These are phyloP conservation scores for Brachypodius melanocephalos DNA, from an alignment of 2,113 vertebrate species.

Conservation along the genomic window DNA sequence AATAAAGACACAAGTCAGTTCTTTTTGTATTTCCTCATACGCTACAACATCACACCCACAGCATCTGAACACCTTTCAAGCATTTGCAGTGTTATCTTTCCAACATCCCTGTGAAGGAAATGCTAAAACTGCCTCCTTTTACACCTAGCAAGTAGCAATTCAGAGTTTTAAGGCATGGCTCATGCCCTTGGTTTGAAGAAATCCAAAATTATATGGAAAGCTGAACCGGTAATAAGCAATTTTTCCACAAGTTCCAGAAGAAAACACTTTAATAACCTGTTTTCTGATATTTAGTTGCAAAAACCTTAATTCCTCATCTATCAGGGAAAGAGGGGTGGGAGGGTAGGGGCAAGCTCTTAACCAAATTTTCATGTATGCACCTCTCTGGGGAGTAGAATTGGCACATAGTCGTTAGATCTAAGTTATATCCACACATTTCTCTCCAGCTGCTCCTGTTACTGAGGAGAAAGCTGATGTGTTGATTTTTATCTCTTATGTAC, in stretches of 20 bases:
- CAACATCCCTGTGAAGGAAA: not conserved
- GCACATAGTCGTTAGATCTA: not conserved
- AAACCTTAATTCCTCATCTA: not conserved
- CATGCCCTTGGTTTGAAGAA: not conserved
- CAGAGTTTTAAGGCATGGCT: not conserved
- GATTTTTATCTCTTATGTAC: not conserved
- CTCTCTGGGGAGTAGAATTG: not conserved
- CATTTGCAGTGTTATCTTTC: not conserved
- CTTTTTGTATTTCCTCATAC: not conserved
- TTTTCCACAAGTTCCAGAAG: not conserved
- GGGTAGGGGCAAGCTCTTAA: not conserved
- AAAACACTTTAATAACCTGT: not conserved
- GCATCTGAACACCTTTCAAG: not conserved
- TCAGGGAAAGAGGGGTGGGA: too few relatives aligned
- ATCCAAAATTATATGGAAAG: not conserved
- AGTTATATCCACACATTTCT: not conserved
- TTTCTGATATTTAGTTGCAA: not conserved
- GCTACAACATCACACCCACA: not conserved
- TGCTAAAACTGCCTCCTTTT: not conserved
- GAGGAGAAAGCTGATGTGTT: not conserved
- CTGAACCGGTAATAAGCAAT: not conserved
- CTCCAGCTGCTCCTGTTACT: slow-evolving; percentile 6
- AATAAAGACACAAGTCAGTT: not conserved
- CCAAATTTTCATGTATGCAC: not conserved
- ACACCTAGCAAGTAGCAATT: not conserved